A percentile compares a stretch with the other conserved stretches of the same genome.
phyloP scores from a whole-genome alignment of 2,888 invertebrate genomes.

The Tryphoninae sp. region DNA sequence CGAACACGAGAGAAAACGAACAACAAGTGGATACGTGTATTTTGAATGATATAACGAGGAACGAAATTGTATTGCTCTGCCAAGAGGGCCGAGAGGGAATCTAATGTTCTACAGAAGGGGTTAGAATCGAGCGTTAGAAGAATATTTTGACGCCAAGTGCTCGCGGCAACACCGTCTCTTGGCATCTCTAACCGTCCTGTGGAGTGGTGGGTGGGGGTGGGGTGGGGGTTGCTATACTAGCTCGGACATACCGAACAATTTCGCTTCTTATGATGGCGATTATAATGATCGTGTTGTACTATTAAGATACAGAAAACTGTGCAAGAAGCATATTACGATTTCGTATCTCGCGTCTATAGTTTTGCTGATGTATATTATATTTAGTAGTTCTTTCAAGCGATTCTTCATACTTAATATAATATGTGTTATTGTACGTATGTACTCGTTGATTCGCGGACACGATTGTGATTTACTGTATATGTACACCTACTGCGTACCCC shows the following conservation, averaged over 20 bases:
- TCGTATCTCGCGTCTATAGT: conserved; percentile 10
- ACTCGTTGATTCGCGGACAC: neutral
- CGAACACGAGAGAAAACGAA: neutral
- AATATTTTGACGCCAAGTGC: neutral
- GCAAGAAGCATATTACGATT: conserved; percentile 39
- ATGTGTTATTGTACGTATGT: neutral
- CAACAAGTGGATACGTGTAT: neutral
- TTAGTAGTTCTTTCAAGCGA: neutral
- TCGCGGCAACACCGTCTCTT: neutral
- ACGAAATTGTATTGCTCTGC: conserved; percentile 7
- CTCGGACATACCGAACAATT: conserved; percentile 13
- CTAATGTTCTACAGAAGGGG: neutral
- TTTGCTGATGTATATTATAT: neutral
- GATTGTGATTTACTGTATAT: too few relatives aligned
- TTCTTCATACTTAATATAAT: neutral
- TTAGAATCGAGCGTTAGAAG: conserved; percentile 1
- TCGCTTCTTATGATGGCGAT: conserved; percentile 25
- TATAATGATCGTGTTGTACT: conserved; percentile 11
- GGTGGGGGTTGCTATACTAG: neutral
- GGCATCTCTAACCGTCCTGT: neutral
- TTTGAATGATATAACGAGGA: conserved; percentile 8
- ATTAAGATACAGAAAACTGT: conserved; percentile 35
- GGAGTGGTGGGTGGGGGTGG: too few relatives aligned
- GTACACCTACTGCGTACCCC: neutral
- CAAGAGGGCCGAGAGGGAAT: conserved; percentile 9